A percentile compares a stretch with the other conserved stretches of the same genome.
phyloP scores from a whole-genome alignment of 1,140 invertebrate genomes.

The Zaprionus davidi region DNA sequence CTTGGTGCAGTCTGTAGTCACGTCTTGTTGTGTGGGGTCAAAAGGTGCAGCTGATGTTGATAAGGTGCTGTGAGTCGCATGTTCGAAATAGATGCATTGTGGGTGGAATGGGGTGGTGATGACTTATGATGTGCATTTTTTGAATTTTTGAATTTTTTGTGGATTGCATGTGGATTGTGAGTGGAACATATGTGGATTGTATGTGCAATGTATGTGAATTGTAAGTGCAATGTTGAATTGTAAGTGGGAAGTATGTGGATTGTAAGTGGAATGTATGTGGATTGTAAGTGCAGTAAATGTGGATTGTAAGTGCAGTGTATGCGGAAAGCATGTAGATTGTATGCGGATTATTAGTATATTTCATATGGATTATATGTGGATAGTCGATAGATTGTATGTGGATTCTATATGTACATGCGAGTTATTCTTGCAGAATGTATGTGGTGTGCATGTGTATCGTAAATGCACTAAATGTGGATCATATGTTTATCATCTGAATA shows the following conservation, averaged over 20 bases:
- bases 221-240: not conserved
- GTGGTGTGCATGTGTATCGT: not conserved
- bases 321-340: not conserved
- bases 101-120: constrained; percentile 11
- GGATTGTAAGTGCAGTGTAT: not conserved
- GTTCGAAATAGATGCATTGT: constrained; percentile 11
- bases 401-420: not conserved
- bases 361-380: not conserved
- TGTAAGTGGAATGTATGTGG: not conserved
- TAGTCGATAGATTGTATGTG: not conserved
- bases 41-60: constrained; percentile 20
- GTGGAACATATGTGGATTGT: not conserved
- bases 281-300: not conserved
- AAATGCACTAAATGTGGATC: not conserved
- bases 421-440: not conserved
- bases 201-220: not conserved
- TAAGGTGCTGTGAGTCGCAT: constrained; percentile 25
- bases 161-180: not conserved
- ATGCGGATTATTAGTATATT: not conserved
- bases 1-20: not conserved
- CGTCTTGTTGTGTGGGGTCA: constrained; percentile 24
- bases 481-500: not conserved
- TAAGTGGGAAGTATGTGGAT: not conserved
- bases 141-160: too few species aligned
- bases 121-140: not conserved